Percentiles rank a stretch among this genome's conserved stretches.
Conservation (phyloP, 2,113 vertebrate genomes). For the Callithrix jacchus region DNA sequence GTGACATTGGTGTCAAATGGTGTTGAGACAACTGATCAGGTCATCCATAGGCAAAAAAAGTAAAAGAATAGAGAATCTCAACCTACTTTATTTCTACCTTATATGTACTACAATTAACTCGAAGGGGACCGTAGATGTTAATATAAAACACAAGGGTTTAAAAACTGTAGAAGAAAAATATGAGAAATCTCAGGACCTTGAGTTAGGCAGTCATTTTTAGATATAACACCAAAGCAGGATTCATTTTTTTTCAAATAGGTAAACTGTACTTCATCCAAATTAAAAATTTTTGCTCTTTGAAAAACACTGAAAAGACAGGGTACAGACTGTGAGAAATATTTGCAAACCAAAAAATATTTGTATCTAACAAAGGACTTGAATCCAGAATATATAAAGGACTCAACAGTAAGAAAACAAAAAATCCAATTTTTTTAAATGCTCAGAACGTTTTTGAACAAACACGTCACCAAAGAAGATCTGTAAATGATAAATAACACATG, state of each 20-base stretch:
- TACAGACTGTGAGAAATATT: not conserved
- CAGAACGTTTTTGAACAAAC: not conserved
- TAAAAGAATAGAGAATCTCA: not conserved
- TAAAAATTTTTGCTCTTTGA: not conserved
- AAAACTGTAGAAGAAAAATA: conserved; percentile 4
- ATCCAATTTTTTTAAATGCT: not conserved
- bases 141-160: not conserved
- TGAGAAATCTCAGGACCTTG: not conserved
- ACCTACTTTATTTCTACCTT: not conserved
- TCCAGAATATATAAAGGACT: not conserved
- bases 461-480: not conserved
- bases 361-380: not conserved
- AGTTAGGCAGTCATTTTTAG: not conserved
- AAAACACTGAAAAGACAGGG: not conserved
- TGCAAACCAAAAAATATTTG: not conserved
- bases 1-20: not conserved
- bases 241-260: not conserved
- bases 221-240: not conserved
- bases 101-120: not conserved
- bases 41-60: not conserved
- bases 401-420: not conserved
- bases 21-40: not conserved
- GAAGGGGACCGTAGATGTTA: not conserved
- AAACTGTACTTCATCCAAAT: not conserved
- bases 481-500: not conserved